Evolutionary conservation across 2,113 vertebrate genomes (phyloP).

Genomic region (Delphinus delphis): DNA sequence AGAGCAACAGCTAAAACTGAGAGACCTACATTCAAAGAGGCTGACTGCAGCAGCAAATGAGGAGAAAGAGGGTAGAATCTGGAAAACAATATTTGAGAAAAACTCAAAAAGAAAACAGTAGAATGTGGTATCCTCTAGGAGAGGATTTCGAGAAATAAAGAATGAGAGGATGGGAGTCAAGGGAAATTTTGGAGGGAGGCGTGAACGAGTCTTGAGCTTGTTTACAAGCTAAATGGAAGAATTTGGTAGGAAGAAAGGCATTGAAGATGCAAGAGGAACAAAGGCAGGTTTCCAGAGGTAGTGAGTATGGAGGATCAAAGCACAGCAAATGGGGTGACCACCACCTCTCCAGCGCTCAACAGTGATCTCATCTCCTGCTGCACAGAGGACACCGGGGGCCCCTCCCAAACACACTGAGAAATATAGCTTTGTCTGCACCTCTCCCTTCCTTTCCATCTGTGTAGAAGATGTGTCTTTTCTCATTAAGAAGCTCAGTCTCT

Average conservation of each 20-base stretch:
- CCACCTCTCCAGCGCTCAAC: background rate
- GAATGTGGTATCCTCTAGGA: background rate
- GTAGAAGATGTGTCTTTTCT: background rate
- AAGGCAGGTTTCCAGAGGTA: background rate
- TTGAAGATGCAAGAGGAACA: background rate
- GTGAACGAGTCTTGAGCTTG: background rate
- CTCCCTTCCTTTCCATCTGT: background rate
- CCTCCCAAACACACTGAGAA: background rate
- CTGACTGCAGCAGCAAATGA: background rate
- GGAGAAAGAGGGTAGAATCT: background rate
- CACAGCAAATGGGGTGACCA: background rate
- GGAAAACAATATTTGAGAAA: background rate
- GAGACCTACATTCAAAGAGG: background rate
- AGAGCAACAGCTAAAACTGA: background rate
- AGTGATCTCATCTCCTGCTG: background rate
- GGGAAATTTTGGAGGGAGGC: background rate
- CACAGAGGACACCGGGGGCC: background rate
- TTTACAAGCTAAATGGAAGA: background rate
- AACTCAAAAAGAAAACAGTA: background rate
- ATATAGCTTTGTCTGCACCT: background rate
- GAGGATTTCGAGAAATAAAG: background rate
- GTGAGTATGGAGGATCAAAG: background rate
- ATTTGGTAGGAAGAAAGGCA: background rate
- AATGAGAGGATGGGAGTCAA: background rate
- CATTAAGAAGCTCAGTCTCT: background rate